Base-by-base conservation (phyloP, 37 sponge, comb jelly and placozoan species). In the Bolinopsis microptera region DNA sequence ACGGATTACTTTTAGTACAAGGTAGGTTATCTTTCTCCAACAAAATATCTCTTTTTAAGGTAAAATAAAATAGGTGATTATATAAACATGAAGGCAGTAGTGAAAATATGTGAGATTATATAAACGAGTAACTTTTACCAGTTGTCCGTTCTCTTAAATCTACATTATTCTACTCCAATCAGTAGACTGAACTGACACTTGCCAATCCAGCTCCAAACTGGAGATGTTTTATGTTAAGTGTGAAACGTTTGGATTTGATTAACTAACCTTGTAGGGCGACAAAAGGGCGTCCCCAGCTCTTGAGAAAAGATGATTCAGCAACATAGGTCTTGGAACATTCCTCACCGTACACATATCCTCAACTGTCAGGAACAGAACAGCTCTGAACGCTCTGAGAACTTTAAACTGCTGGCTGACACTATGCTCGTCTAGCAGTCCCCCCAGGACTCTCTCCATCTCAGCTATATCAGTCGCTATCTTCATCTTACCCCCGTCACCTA, bases 391-490 rank as follows among this genome's bases (percentile, higher is more conserved):
- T 27, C 90, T 2, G 28, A 86, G 61, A 34, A 41, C 90, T 27
- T 41, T 39, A 27, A 41, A 86, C 41, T 26, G 25, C 41, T 86
- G 23, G 31, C 61, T 41, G 61, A 39, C 90, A n/a, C 48, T 22
- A n/a, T 86, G 61, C 26, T 39, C 90, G 0, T 41, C 90, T 9
- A 41, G 26, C 61, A 86, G 61, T 25, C 61, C 61, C 3, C 61
- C 61, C 28, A 86, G 61, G 3, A 86, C 90, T 48, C 90, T 86
- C 90, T 86, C 90, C 69, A 97, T 95, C 94, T 97, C 96, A 3
- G 99, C 96, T 93, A 99, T 95, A 93, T 99, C 99, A 23, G 96
- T 96, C n/a, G 97, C 96, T 28, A 99, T 69, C 76, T 93, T 94
- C 96, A 99, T 94, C 76, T 95, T 96, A 22, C 99, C 99, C 27